Evolutionary conservation across 2,113 vertebrate genomes (phyloP).

Genomic region (Gadus chalcogrammus): DNA sequence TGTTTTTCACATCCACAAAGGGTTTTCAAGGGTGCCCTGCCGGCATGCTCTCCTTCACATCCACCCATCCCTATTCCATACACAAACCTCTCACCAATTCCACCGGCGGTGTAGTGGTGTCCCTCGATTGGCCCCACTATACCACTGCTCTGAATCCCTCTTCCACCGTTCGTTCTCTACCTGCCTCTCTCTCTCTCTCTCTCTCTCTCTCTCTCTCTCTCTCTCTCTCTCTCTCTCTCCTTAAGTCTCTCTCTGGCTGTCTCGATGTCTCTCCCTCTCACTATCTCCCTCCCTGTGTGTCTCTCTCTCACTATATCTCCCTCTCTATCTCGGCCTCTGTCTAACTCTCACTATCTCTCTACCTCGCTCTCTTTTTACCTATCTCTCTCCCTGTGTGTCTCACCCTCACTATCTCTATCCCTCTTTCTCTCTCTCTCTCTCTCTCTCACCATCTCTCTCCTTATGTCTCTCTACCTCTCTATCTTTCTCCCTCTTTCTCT

Average conservation of each 20-base stretch:
- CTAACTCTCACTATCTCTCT: not conserved
- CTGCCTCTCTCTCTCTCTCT: not conserved
- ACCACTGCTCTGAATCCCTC: too few relatives aligned
- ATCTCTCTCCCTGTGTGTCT: too few relatives aligned
- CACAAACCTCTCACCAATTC: too few relatives aligned
- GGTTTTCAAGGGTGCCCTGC: too few relatives aligned
- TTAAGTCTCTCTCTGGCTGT: not conserved
- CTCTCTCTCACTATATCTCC: not conserved
- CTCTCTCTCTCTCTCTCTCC: slow-evolving; percentile 1
- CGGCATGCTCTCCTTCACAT: too few relatives aligned
- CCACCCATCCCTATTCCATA: too few relatives aligned
- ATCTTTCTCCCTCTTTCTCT: not conserved
- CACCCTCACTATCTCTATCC: too few relatives aligned
- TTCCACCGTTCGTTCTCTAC: too few relatives aligned
- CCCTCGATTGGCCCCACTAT: too few relatives aligned
- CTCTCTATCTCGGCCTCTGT: too few relatives aligned
- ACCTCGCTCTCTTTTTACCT: not conserved
- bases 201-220: not conserved
- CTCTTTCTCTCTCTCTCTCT: not conserved
- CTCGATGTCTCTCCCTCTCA: not conserved
- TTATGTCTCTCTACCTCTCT: not conserved
- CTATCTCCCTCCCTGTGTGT: not conserved
- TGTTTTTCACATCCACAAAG: slow-evolving; percentile 5
- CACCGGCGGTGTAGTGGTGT: too few relatives aligned
- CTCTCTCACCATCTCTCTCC: not conserved